Evolutionary conservation across 2,888 invertebrate genomes (phyloP), one percentile per base, ranked within the genome.

Genomic region (Parnassius smintheus): DNA sequence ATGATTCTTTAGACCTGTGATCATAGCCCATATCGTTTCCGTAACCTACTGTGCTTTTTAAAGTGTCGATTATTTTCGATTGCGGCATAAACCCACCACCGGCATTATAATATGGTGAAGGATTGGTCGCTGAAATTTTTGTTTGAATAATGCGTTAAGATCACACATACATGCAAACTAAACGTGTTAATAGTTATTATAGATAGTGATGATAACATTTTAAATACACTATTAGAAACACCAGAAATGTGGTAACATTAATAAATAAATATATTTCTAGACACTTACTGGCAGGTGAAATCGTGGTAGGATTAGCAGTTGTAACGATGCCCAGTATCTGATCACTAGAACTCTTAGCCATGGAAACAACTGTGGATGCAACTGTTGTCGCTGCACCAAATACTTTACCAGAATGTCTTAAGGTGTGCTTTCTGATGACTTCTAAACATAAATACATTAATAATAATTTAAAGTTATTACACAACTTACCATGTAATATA

Each of bases 381-480:
- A 92, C 79, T 57, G 91, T 85, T 66, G 92, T 85, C 63, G 92
- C 84, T 74, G 94, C 93, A 70, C 94, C 93, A 59, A 93, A 93
- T 55, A 94, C 94, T 72, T 94, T 94, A 67, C 95, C 95, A 64
- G 95, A 95, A 85, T 96, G 95, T 74, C 95, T 94, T 76, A 96
- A 82, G 59, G 95, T 94, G 82, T 96, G 96, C 75, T 94, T 94
- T 69, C 95, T 94, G 80, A 96, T 91, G 74, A 90, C 90, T 84
- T 88, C 91, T 91, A 78, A 61, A 49, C n/a, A 25, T 41, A 25
- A 42, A 53, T 10, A 45, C 22, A 22, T n/a, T 9, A 4, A 13
- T 4, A 25, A 51, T 35, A 45, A 57, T 2, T 65, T 53, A 66
- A 56, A 61, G 59, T 56, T 58, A 68, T 55, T 56, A 56, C 57